Conservation (phyloP, 2,888 invertebrate genomes). For the Heliconius sara region DNA sequence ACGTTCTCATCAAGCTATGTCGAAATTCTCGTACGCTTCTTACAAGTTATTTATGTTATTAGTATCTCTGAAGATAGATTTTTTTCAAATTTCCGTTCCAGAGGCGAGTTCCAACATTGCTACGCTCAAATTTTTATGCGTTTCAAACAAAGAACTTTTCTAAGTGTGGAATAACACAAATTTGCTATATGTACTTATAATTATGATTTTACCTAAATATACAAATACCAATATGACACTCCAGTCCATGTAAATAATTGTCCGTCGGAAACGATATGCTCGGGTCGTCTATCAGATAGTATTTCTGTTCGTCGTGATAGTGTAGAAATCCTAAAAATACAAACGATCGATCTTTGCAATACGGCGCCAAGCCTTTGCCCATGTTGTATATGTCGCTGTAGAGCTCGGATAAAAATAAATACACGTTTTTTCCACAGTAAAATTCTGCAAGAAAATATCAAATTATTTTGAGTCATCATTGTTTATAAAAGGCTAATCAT, state of each 20-base stretch:
- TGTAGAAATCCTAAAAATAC: conserved; percentile 76
- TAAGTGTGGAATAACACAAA: too few species aligned
- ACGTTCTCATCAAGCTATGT: too few species aligned
- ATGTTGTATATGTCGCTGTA: conserved; percentile 78
- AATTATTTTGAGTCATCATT: background rate
- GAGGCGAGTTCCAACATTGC: too few species aligned
- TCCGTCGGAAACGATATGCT: conserved; percentile 75
- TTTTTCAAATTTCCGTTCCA: too few species aligned
- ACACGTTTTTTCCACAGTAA: conserved; percentile 79
- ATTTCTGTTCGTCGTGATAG: conserved; percentile 73
- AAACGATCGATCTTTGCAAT: conserved; percentile 74
- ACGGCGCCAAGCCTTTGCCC: conserved; percentile 71
- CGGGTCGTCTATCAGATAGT: conserved; percentile 75
- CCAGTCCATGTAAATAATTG: conserved; percentile 74
- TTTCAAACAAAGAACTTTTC: too few species aligned
- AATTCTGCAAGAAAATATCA: conserved; percentile 61
- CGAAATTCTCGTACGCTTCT: too few species aligned
- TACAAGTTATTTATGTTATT: too few species aligned
- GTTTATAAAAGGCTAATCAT: background rate
- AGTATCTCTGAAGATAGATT: too few species aligned
- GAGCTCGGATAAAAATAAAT: conserved; percentile 73
- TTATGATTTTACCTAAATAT: conserved; percentile 66
- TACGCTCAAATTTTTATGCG: too few species aligned
- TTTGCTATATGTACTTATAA: background rate
- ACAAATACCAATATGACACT: conserved; percentile 74